Conservation (phyloP, 2,888 invertebrate species). For the Epirrhoe alternata region DNA sequence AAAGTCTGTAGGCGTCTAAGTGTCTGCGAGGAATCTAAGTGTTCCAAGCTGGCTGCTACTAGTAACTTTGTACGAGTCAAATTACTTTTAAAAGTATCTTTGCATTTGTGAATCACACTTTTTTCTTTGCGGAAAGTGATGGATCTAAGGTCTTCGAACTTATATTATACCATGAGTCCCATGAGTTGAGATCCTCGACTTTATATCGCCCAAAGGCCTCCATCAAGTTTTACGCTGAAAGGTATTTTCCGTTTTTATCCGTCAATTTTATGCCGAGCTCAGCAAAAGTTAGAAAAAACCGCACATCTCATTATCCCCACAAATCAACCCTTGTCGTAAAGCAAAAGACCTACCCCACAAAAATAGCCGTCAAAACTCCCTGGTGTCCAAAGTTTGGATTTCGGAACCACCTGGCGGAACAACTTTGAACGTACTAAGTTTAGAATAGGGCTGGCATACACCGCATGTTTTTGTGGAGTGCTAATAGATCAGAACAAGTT, state of each 20-base stretch:
- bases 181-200: background rate
- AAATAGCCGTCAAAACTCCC: slow-evolving; percentile 44
- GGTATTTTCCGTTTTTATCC: slow-evolving; percentile 6
- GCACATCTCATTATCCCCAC: slow-evolving; percentile 25
- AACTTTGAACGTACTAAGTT: slow-evolving; percentile 21
- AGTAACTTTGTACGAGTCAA: no score
- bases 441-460: slow-evolving; percentile 5
- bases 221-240: slow-evolving; percentile 6
- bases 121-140: no score
- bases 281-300: slow-evolving; percentile 7
- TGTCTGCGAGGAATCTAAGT: no score
- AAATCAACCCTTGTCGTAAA: slow-evolving; percentile 34
- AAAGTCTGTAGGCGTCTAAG: no score
- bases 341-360: slow-evolving; percentile 40
- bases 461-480: background rate
- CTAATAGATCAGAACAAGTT: background rate
- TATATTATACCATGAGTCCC: background rate
- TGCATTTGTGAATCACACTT: no score
- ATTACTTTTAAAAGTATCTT: no score
- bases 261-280: slow-evolving; percentile 3
- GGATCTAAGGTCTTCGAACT: background rate
- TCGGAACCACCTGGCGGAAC: slow-evolving; percentile 44
- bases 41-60: no score
- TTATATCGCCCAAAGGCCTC: background rate
- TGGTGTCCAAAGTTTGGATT: slow-evolving; percentile 40